phyloP scores from a whole-genome alignment of 2,113 vertebrate species.

The Ptyas mucosa region DNA sequence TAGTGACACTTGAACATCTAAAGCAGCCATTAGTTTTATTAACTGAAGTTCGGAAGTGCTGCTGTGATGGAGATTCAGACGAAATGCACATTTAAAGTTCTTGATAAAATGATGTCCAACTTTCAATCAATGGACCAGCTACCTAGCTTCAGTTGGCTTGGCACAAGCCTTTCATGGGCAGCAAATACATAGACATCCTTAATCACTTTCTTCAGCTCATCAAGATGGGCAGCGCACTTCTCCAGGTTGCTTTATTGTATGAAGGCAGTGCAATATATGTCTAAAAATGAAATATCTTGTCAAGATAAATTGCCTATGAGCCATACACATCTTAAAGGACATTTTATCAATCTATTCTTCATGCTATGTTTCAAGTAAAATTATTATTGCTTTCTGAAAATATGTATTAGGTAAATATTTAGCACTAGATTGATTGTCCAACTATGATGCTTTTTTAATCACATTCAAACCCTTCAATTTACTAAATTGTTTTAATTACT shows the following conservation, averaged over 20 bases:
- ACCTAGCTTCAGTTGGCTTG: neutral
- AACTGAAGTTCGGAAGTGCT: neutral
- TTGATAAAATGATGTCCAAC: neutral
- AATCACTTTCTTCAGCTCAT: neutral
- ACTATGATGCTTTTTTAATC: slow-evolving; percentile 15
- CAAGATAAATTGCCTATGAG: neutral
- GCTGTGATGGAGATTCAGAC: neutral
- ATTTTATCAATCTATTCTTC: neutral
- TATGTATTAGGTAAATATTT: slow-evolving; percentile 38
- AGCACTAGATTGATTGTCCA: slow-evolving; percentile 44
- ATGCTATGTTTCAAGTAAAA: slow-evolving; percentile 15
- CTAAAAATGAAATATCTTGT: neutral
- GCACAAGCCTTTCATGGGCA: neutral
- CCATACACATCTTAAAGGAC: neutral
- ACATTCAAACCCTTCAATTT: slow-evolving; percentile 48
- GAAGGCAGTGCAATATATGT: neutral
- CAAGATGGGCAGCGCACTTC: neutral
- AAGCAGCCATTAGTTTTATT: neutral
- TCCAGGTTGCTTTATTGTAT: neutral
- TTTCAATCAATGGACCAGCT: neutral
- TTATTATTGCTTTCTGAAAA: neutral
- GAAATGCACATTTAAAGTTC: neutral
- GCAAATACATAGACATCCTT: neutral
- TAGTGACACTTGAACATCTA: neutral
- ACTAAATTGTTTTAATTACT: slow-evolving; percentile 55